phyloP scores from a whole-genome alignment of 1,140 invertebrate species.

The Listronotus oregonensis region DNA sequence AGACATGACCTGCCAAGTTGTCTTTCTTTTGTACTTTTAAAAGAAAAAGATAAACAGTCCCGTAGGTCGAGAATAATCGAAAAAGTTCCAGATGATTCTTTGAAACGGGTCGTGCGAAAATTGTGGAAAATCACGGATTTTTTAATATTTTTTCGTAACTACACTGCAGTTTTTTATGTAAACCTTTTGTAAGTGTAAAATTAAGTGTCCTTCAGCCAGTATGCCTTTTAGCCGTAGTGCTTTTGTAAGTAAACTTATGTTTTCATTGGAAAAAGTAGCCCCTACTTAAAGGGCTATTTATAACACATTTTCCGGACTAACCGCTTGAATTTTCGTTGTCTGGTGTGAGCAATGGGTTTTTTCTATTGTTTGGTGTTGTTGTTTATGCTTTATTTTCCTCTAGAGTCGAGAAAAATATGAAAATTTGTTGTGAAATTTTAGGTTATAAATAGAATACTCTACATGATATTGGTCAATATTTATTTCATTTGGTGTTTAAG shows the following conservation, averaged over 20 bases:
- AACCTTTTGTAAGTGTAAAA: slow-evolving; percentile 6
- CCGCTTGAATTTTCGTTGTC: slow-evolving; percentile 7
- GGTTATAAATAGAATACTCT: slow-evolving; percentile 19
- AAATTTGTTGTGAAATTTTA: slow-evolving; percentile 9
- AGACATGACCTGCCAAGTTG: neutral
- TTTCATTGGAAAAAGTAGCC: slow-evolving; percentile 8
- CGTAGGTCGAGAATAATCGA: slow-evolving; percentile 1
- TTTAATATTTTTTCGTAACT: slow-evolving; percentile 13
- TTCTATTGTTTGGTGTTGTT: slow-evolving; percentile 18
- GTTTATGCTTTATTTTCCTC: neutral
- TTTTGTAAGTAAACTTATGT: slow-evolving; percentile 24
- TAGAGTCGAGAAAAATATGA: neutral
- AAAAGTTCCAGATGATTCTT: slow-evolving; percentile 30
- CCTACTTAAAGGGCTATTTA: slow-evolving; percentile 18
- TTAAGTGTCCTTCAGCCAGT: slow-evolving; percentile 16
- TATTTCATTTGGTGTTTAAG: neutral
- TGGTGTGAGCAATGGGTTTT: slow-evolving; percentile 9
- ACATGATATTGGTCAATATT: slow-evolving; percentile 15
- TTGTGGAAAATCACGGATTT: slow-evolving; percentile 6
- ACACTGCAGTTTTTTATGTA: slow-evolving; percentile 14
- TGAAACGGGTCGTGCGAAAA: slow-evolving; percentile 14
- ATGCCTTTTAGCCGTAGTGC: slow-evolving; percentile 27
- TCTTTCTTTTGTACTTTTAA: neutral
- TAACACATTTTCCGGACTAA: slow-evolving; percentile 22
- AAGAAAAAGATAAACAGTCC: neutral